Evolutionary conservation across 1,140 invertebrate species (phyloP), one percentile per base, ranked within the genome.

Genomic region (Drosophila quadrilineata): DNA sequence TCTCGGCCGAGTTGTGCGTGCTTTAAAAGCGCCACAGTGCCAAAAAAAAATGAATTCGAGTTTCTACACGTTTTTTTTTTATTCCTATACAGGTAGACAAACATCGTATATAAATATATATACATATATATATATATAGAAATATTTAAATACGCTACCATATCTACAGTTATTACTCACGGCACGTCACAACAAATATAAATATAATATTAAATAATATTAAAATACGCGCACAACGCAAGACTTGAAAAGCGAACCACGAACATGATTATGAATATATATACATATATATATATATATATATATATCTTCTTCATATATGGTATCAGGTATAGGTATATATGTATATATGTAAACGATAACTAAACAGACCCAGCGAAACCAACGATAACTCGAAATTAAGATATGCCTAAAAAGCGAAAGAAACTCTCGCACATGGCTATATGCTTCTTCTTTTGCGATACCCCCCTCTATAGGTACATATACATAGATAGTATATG

Each of bases 121-220:
- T 22, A 31, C 14, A 8, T 41, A 41, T 50, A 17, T 28, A 26
- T 22, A 6, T 17, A 12, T 40, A 53, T 14, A 41, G 28, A 6
- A 16, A 10, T 36, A 64, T 58, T 36, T 52, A 12, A 40, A 49
- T 48, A 40, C 28, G 33, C 26, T 10, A 22, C 12, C 38, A 77
- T 77, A 76, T 74, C 67, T 79, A 76, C 77, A 82, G 59, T 82
- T 82, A 84, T 77, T 77, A 82, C 77, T 77, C 77, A 82, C 65
- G 77, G 69, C 77, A 82, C 77, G 77, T 84, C 77, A 82, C 64
- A 77, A 73, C 59, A 82, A 73, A 73, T 76, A 66, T 56, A 73
- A 73, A 73, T 70, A 70, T 62, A 65, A 75, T 73, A 66, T 54
- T 43, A 73, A 57, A 70, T 62, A 65, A 75, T 73, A 66, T 54